These are phyloP conservation scores for Palythoa heliodiscus DNA, from an alignment of 92 coral and sea anemone genomes.

Conservation along the genomic window DNA sequence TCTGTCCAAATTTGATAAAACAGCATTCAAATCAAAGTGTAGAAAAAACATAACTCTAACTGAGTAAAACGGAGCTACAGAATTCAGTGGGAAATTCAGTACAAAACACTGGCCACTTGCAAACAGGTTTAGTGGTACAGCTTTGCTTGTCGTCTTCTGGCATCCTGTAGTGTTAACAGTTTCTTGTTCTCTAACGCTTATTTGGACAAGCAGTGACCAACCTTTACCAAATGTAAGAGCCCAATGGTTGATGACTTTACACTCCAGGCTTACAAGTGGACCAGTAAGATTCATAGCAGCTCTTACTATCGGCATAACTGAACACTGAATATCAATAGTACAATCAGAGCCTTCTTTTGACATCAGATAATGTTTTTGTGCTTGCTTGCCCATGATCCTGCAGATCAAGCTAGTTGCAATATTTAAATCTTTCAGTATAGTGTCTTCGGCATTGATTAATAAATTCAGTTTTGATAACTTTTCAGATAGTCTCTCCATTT, in stretches of 20 bases:
- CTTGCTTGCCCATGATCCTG: constrained; percentile 21
- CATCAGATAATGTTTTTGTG: background rate
- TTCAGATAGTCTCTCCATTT: constrained; percentile 18
- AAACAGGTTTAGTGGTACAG: background rate
- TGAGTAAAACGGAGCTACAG: background rate
- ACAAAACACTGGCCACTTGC: background rate
- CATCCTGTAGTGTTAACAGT: background rate
- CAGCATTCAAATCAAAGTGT: constrained; percentile 19
- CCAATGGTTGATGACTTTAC: constrained; percentile 14
- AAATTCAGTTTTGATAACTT: constrained; percentile 29
- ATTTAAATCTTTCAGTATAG: constrained; percentile 56
- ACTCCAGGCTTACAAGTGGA: constrained; percentile 8
- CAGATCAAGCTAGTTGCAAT: constrained; percentile 51
- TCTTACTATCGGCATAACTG: constrained; percentile 1
- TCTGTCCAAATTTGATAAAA: constrained; percentile 18
- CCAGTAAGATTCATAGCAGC: background rate
- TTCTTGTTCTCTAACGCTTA: background rate
- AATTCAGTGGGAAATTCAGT: background rate
- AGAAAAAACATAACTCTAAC: background rate
- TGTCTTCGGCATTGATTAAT: constrained; percentile 42
- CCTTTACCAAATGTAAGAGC: constrained; percentile 10
- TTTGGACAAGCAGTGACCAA: constrained; percentile 35
- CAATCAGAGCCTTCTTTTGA: background rate
- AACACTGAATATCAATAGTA: background rate
- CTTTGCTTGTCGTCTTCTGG: constrained; percentile 13